These are phyloP conservation scores for Morelia viridis DNA, from an alignment of 2,797 vertebrate species.

Conservation along the genomic window DNA sequence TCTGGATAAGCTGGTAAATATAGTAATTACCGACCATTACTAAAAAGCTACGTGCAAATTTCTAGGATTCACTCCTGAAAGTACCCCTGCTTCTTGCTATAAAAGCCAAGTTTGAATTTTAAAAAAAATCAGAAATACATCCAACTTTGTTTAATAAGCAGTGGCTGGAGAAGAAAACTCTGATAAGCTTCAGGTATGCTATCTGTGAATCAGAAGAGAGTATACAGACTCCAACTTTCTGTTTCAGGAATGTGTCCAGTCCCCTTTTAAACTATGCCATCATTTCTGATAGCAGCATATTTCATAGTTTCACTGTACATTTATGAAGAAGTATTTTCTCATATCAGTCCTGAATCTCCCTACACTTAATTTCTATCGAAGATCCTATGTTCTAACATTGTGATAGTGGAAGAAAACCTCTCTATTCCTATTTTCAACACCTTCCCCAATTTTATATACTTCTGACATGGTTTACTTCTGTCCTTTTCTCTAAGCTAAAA, in stretches of 20 bases:
- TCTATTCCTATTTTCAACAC: neutral
- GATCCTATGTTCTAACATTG: too few species aligned
- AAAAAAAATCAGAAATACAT: neutral
- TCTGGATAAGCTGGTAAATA: too few species aligned
- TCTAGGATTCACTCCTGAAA: neutral
- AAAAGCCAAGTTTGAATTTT: neutral
- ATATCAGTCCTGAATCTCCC: too few species aligned
- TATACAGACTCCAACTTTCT: neutral
- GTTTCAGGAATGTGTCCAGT: neutral
- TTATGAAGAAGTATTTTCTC: neutral
- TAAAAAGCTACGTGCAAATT: neutral
- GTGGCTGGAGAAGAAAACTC: neutral
- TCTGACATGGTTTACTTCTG: neutral
- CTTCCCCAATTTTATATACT: neutral
- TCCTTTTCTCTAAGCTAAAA: neutral
- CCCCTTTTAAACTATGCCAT: neutral
- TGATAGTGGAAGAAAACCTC: too few species aligned
- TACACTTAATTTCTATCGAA: too few species aligned
- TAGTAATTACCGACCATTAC: too few species aligned
- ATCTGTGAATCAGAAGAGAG: neutral
- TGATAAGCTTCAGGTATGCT: neutral
- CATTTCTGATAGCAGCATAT: neutral
- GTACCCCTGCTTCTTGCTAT: neutral
- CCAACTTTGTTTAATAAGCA: neutral
- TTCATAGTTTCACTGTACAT: conserved; percentile 6